Base-by-base conservation (phyloP, 2,888 invertebrate genomes). In the Siphlonurus alternatus region DNA sequence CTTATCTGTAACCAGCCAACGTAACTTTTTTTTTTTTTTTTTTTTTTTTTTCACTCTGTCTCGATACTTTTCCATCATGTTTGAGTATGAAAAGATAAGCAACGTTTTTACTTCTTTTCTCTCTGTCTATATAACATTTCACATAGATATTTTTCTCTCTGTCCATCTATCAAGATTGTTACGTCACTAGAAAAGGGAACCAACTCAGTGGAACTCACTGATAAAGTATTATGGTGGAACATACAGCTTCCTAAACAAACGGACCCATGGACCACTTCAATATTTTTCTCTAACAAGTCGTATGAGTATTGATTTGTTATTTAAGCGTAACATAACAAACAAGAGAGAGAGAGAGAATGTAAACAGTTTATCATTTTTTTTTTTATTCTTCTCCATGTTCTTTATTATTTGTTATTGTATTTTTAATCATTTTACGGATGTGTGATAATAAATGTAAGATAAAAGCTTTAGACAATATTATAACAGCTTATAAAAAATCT, bases 21-120 rank as follows among this genome's bases (percentile, higher is more conserved):
- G 38, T 38, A 38, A 38, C 38, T 38, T 38, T 38, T 38, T n/a
- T n/a, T n/a, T n/a, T n/a, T n/a, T n/a, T n/a, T n/a, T n/a, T n/a
- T n/a, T n/a, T n/a, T n/a, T n/a, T n/a, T 38, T 38, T 38, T 38
- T 38, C 38, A 38, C 38, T 38, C 38, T 38, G 38, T 38, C 38
- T 56, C 56, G 56, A 56, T 56, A 56, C 56, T 56, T 56, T 56
- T 56, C 56, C 56, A 56, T 56, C 56, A 56, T 56, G 56, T 56
- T 56, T 56, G 56, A 20, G 5, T 5, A 10, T 10, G 5, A 15
- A 15, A 38, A 38, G 38, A 38, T 38, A 38, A 38, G 38, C 38
- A 15, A 10, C 15, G 5, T 38, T 38, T 10, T 15, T 38, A 10
- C 38, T 38, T 15, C 15, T 15, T 38, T 15, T 38, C 38, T 38